A percentile compares a stretch with the other conserved stretches of the same genome.
These are phyloP conservation scores for Mactromeris polynyma DNA, from an alignment of 2,888 invertebrate species.

Conservation along the genomic window DNA sequence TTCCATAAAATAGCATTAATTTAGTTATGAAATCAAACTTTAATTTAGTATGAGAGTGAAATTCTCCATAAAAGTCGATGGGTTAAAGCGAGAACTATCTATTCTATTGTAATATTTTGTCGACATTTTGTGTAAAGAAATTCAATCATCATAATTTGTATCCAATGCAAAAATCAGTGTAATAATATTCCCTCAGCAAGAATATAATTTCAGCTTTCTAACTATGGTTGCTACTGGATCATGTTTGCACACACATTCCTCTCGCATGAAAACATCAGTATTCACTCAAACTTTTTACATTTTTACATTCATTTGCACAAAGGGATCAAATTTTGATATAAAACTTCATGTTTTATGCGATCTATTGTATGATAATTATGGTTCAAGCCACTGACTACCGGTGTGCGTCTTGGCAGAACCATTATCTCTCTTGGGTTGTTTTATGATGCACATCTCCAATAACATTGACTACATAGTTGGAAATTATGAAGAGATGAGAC, in stretches of 20 bases:
- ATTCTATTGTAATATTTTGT: background rate
- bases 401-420: background rate
- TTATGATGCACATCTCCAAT: constrained; percentile 6
- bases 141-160: background rate
- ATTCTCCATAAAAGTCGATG: background rate
- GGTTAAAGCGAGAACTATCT: background rate
- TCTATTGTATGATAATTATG: constrained; percentile 34
- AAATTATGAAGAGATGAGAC: constrained; percentile 15
- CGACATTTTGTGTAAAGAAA: background rate
- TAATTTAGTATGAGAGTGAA: background rate
- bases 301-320: constrained; percentile 23
- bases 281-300: background rate
- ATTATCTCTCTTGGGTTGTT: background rate
- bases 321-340: constrained; percentile 59
- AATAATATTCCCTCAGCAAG: too few relatives aligned
- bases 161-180: background rate
- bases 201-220: too few relatives aligned
- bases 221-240: too few relatives aligned
- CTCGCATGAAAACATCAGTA: background rate
- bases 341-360: constrained; percentile 42
- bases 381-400: constrained; percentile 11
- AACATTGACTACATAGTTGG: background rate
- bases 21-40: background rate
- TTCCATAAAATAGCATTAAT: too few relatives aligned
- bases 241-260: background rate